Base-by-base conservation (phyloP, 64 coral and sea anemone genomes). In the Montipora foliosa region DNA sequence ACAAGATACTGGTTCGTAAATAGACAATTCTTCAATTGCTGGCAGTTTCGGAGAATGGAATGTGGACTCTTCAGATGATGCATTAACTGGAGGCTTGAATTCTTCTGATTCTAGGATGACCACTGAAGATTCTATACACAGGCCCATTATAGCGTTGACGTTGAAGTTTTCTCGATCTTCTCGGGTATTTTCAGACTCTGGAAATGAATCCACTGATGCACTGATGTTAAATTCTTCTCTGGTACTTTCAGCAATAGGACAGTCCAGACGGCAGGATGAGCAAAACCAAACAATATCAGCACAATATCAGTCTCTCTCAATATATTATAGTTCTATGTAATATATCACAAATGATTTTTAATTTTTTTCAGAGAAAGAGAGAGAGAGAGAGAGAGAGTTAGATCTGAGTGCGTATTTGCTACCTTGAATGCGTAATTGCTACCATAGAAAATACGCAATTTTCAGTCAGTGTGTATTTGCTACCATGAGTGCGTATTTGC, bases 401-500 rank as follows among this genome's bases (percentile, higher is more conserved):
- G 75, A 77, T 77, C 45, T 55, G 52, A 47, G 29, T 77, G 75
- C 75, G 2, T 77, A 77, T 77, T 77, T 77, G 75, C 75, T 77
- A 77, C 75, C 45, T 6, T 77, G 45, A 77, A 8, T 77, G 75
- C 75, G 75, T 77, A 77, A 47, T 77, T 77, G 75, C 29, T 77
- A 77, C 75, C 75, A 44, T 77, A 77, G 75, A 29, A 77, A 77
- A 77, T 77, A 77, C 75, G 44, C 75, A 77, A 1, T 67, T 55
- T 55, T 55, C 52, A 55, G 52, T 29, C 75, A 47, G 44, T 77
- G 75, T 44, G 75, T 77, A 77, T 77, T 77, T 77, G 75, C 75
- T 77, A 77, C 75, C 45, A 77, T 77, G 45, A 77, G 6, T 77
- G 75, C 75, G 75, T 77, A 77, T 77, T 77, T 77, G 75, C 29